Conservation (phyloP, 2,888 invertebrate genomes). For the Sycophila texana region DNA sequence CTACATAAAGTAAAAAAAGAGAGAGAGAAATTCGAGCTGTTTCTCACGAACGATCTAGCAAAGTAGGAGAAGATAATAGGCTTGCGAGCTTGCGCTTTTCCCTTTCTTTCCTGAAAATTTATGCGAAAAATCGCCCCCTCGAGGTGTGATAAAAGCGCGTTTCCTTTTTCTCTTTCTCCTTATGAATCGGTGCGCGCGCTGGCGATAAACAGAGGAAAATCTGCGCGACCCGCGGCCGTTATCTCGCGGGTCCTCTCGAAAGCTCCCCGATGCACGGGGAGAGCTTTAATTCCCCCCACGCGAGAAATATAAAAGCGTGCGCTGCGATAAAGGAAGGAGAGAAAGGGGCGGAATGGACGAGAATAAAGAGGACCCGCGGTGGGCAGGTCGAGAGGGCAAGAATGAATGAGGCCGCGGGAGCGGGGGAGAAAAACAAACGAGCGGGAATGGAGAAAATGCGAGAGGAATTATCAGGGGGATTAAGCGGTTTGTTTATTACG, state of each 20-base stretch:
- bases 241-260: too few species aligned
- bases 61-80: too few species aligned
- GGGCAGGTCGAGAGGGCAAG: background rate
- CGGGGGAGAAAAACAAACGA: background rate
- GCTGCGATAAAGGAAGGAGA: background rate
- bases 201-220: too few species aligned
- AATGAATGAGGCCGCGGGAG: background rate
- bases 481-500: conserved; percentile 32
- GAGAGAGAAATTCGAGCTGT: too few species aligned
- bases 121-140: too few species aligned
- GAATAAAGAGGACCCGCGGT: conserved; percentile 16
- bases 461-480: conserved; percentile 17
- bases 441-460: background rate
- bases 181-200: too few species aligned
- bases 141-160: too few species aligned
- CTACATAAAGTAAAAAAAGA: background rate
- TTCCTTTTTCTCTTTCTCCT: too few species aligned
- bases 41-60: too few species aligned
- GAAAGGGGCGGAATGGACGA: conserved; percentile 19
- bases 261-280: background rate
- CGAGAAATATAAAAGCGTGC: background rate
- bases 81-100: background rate
- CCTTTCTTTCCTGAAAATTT: too few species aligned
- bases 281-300: background rate
- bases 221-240: too few species aligned